Evolutionary conservation across 2,113 vertebrate species (phyloP), one percentile per base, ranked within the genome.

Genomic region (Varanus komodoensis): DNA sequence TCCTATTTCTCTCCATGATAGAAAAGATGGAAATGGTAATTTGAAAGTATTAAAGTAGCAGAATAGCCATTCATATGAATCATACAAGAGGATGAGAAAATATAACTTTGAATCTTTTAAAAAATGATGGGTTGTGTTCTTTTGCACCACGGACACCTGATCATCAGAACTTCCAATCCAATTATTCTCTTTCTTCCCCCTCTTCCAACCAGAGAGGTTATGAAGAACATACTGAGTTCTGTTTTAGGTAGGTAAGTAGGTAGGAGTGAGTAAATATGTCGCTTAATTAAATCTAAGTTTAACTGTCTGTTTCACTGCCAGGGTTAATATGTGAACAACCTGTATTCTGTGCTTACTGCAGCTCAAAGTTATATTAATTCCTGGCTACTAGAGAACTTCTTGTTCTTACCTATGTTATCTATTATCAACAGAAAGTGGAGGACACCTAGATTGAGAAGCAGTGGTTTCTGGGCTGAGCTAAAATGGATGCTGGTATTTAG

Each of bases 1-100:
- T 78, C 67, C 21, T 52, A 74, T 91, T 93, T 93, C 90, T 27
- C 6, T 14, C 80, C 23, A 61, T 50, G 61, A 75, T 32, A 6
- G 8, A 89, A 84, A n/a, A 44, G 38, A 44, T 44, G 85, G 4
- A 32, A 87, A 74, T 90, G 80, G 9, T 52, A 12, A 54, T 80
- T 77, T 88, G 23, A 93, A 90, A 84, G 15, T 34, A 89, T 89
- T 25, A 67, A 69, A 6, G 19, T 27, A 69, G 48, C 12, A 87
- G 85, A 92, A 11, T 32, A 89, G 8, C 8, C 7, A 12, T 89
- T 8, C 5, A 15, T 90, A 12, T 64, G 88, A 27, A 93, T 4
- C 78, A 25, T 38, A 77, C 48, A 88, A 67, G 84, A 3, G 2
- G 80, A 9, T 17, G 29, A 73, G 74, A n/a, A 21, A 73, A 71